Base-by-base conservation (phyloP, 2,113 vertebrate species). In the Ceyx melanurus region DNA sequence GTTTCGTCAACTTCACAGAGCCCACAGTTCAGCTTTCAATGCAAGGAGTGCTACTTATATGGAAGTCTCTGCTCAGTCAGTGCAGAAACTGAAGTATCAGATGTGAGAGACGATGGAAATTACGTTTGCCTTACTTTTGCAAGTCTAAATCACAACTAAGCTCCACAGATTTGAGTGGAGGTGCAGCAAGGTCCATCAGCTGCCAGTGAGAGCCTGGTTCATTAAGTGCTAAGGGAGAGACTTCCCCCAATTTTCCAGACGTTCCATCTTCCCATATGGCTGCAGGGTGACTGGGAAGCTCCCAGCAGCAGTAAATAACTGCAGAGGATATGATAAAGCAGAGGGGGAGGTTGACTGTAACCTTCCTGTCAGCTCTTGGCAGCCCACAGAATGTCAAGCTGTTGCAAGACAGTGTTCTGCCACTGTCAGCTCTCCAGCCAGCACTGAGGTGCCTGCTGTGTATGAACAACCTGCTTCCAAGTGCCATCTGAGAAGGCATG, bases 401-500 rank as follows among this genome's bases (percentile, higher is more conserved):
- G 22, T 37, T 50, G 37, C 23, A 48, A 60, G 53, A 61, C 18
- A 2, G 21, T 3, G 4, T 14, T 77, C n/a, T 19, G 53, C 13
- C 29, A 54, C 51, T 86, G 28, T 51, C 43, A 28, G 0, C 71
- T 77, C 82, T 88, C 10, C 54, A 72, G 0, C 4, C 13, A 14
- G 11, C 5, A 6, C 68, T n/a, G 29, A 40, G 26, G 40, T 8
- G 0, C 31, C 10, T 4, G 3, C 22, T 43, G 4, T 13, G 4
- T 3, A 17, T 0, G 0, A 31, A 18, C 29, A 43, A 5, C 43
- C 51, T 40, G 31, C 11, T 74, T 67, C 20, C 46, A 29, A 0
- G 0, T 26, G 16, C 26, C 3, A 11, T 28, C 42, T 57, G 22
- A 73, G 58, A 65, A 35, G 28, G 51, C 15, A 40, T 7, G 2